These are phyloP conservation scores for Mellilla xanthometata DNA, from an alignment of 2,888 invertebrate species.

Conservation along the genomic window DNA sequence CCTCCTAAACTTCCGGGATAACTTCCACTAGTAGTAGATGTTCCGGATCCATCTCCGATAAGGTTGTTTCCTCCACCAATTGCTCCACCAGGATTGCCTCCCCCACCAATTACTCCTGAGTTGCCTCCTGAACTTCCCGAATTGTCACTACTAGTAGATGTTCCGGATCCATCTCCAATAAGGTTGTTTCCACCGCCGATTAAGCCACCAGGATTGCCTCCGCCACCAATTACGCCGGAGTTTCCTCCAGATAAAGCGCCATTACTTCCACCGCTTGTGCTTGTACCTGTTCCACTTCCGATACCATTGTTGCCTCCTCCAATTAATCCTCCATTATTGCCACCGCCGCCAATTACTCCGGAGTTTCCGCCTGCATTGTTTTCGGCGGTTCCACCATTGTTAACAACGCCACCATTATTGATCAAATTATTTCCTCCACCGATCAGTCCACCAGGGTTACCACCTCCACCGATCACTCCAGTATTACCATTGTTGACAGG, in stretches of 20 bases:
- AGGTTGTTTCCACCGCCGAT: slow-evolving; percentile 1
- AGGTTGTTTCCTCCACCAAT: neutral
- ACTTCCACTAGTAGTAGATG: neutral
- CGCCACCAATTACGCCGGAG: slow-evolving; percentile 8
- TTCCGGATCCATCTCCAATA: neutral
- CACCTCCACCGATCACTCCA: slow-evolving; percentile 12
- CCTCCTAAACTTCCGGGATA: neutral
- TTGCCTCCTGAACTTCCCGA: slow-evolving; percentile 1
- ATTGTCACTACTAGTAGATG: neutral
- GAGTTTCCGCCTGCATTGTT: no score
- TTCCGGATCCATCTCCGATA: neutral
- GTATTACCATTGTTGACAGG: slow-evolving; percentile 11
- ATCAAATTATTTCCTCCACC: neutral
- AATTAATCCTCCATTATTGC: neutral
- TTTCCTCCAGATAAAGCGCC: slow-evolving; percentile 16
- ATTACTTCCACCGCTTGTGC: no score
- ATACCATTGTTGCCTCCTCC: slow-evolving; percentile 1
- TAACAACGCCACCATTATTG: no score
- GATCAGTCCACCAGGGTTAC: slow-evolving; percentile 6
- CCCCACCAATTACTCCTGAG: neutral
- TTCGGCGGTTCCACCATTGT: no score
- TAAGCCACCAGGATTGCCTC: slow-evolving; percentile 10
- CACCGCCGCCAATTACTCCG: no score
- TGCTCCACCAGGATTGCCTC: neutral
- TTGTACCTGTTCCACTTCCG: neutral